Conservation (phyloP, 2,113 vertebrate genomes). For the Anolis carolinensis region DNA sequence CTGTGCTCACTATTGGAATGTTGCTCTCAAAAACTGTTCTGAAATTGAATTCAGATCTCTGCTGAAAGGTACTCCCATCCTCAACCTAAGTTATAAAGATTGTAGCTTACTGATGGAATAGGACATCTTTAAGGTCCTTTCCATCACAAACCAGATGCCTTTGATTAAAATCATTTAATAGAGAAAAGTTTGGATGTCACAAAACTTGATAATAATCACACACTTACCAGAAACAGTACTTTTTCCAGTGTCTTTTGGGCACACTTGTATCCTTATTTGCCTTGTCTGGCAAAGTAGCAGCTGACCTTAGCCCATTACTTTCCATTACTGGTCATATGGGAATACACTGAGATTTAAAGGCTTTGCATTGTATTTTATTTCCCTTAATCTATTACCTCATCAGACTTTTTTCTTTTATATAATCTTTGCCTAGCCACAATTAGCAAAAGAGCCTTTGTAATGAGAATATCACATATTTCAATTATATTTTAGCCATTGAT, state of each 20-base stretch:
- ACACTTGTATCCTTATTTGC: background rate
- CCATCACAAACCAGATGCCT: background rate
- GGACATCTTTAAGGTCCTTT: background rate
- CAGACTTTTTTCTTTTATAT: background rate
- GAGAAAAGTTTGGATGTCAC: background rate
- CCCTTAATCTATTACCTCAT: background rate
- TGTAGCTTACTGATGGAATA: no score
- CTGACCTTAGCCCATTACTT: background rate
- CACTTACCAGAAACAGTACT: background rate
- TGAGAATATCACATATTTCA: constrained; percentile 58
- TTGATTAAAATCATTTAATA: background rate
- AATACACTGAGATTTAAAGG: background rate
- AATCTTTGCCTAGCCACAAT: constrained; percentile 7
- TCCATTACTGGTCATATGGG: background rate
- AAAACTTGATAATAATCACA: background rate
- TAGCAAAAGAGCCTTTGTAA: constrained; percentile 50
- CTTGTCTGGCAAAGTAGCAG: background rate
- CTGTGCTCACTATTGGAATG: no score
- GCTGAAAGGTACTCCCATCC: no score
- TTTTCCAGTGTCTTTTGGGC: background rate
- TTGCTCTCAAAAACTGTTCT: no score
- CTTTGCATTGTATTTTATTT: background rate
- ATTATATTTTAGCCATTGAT: constrained; percentile 63
- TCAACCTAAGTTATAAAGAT: background rate
- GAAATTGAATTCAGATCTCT: no score